A percentile compares a stretch with the other conserved stretches of the same genome.
Evolutionary conservation across 1,140 invertebrate genomes (phyloP).

Genomic region (Papilio helenus): DNA sequence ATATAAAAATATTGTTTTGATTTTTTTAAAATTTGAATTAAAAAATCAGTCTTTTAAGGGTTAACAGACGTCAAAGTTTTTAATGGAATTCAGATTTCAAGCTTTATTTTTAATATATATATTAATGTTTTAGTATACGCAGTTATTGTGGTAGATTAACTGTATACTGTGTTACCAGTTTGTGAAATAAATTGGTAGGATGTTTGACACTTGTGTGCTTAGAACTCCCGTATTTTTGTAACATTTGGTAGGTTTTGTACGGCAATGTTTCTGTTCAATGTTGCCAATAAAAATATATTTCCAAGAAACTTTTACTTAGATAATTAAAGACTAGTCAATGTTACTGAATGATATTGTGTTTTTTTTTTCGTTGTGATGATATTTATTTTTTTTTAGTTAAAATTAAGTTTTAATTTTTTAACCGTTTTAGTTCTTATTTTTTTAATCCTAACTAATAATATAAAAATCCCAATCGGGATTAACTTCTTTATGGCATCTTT

Average conservation of each 20-base stretch:
- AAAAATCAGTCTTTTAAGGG: no score
- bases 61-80: no score
- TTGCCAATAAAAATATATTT: neutral
- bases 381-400: conserved; percentile 58
- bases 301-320: conserved; percentile 34
- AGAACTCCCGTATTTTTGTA: conserved; percentile 21
- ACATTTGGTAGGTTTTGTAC: neutral
- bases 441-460: no score
- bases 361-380: conserved; percentile 61
- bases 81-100: no score
- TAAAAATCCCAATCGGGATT: no score
- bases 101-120: no score
- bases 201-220: conserved; percentile 18
- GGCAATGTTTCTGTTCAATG: neutral
- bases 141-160: no score
- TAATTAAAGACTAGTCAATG: conserved; percentile 60
- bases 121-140: no score
- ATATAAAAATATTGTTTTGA: no score
- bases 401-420: conserved; percentile 45
- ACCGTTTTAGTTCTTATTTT: conserved; percentile 42
- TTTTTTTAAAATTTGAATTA: no score
- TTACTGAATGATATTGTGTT: conserved; percentile 63
- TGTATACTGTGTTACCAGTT: neutral
- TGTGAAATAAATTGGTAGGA: conserved; percentile 20
- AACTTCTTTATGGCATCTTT: no score